A percentile compares a stretch with the other conserved stretches of the same genome.
Conservation (phyloP, 2,113 vertebrate genomes). For the Rhinogobius similis region DNA sequence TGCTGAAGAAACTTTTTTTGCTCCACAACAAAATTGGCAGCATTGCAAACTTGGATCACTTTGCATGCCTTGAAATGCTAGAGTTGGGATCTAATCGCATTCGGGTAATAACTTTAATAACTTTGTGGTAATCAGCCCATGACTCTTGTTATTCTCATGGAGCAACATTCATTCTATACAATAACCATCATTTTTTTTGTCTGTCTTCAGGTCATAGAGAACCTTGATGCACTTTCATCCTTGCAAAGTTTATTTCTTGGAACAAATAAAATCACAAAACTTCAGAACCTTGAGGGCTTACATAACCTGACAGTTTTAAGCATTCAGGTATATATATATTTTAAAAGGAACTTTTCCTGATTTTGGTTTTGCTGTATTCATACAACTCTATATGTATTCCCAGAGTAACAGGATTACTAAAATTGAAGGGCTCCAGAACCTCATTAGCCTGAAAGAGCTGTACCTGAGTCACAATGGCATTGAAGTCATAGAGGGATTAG, state of each 20-base stretch:
- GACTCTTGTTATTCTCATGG: background rate
- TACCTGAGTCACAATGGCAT: constrained; percentile 98
- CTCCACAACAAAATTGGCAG: constrained; percentile 95
- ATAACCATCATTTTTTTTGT: constrained; percentile 9
- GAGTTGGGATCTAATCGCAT: constrained; percentile 98
- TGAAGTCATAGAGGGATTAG: constrained; percentile 95
- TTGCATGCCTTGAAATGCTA: constrained; percentile 88
- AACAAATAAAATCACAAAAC: constrained; percentile 97
- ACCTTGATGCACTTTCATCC: constrained; percentile 84
- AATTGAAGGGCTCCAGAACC: constrained; percentile 91
- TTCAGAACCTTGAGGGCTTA: constrained; percentile 93
- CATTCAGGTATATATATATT: constrained; percentile 85
- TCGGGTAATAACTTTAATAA: constrained; percentile 79
- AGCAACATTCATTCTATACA: background rate
- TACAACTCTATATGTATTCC: constrained; percentile 22
- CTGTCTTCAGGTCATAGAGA: constrained; percentile 87
- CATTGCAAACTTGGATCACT: constrained; percentile 86
- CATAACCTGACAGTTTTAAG: constrained; percentile 92
- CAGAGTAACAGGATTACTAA: constrained; percentile 98
- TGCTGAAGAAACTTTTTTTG: constrained; percentile 91
- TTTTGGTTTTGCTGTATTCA: background rate
- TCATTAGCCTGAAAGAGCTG: constrained; percentile 89
- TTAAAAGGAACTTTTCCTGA: background rate
- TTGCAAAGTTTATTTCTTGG: constrained; percentile 95
- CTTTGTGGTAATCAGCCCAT: background rate